Conservation (phyloP, 2,797 vertebrate species). For the Clamator glandarius region DNA sequence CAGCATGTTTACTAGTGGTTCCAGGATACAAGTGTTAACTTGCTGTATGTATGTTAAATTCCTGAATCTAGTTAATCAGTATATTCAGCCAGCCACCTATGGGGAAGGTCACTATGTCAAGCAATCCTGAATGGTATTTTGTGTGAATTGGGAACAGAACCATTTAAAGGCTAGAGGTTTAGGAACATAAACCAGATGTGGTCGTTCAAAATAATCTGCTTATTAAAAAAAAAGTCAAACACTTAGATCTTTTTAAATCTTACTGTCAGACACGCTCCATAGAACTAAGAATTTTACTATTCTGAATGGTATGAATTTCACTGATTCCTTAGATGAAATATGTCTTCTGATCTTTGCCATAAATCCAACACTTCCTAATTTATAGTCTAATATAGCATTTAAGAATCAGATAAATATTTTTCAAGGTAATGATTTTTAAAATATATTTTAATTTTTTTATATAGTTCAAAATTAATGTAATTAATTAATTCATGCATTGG, state of each 20-base stretch:
- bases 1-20: slow-evolving; percentile 33
- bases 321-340: slow-evolving; percentile 14
- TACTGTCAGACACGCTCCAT: slow-evolving; percentile 69
- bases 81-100: slow-evolving; percentile 74
- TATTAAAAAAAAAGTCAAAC: slow-evolving; percentile 74
- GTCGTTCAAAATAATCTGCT: slow-evolving; percentile 76
- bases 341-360: slow-evolving; percentile 30
- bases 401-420: neutral
- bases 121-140: slow-evolving; percentile 77
- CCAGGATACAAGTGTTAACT: slow-evolving; percentile 63
- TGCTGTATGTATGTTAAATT: slow-evolving; percentile 62
- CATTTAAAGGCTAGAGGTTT: slow-evolving; percentile 77
- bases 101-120: slow-evolving; percentile 77
- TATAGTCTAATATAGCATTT: neutral
- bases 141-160: slow-evolving; percentile 76
- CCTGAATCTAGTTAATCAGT: slow-evolving; percentile 71
- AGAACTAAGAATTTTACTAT: slow-evolving; percentile 64
- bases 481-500: neutral
- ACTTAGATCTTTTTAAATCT: slow-evolving; percentile 76
- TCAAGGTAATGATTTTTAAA: neutral
- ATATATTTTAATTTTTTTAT: neutral
- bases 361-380: slow-evolving; percentile 2
- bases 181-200: slow-evolving; percentile 82
- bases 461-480: neutral
- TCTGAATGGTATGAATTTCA: slow-evolving; percentile 20